Evolutionary conservation across 2,797 vertebrate species (phyloP).

Genomic region (Macrochelys suwanniensis): DNA sequence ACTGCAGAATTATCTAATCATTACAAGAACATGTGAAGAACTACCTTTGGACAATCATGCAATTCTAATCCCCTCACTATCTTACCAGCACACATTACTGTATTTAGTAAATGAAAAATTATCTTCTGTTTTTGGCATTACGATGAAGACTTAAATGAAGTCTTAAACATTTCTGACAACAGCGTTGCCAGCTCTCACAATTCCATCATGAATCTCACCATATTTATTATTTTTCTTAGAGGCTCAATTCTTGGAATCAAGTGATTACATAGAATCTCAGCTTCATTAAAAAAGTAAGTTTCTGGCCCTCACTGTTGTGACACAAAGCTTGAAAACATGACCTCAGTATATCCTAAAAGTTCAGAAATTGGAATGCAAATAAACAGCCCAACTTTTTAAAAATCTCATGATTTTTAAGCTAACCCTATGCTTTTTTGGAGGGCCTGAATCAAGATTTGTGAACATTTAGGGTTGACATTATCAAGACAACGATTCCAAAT

Average conservation of each 20-base stretch:
- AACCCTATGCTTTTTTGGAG: not conserved
- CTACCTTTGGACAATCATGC: accelerated
- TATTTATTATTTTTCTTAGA: not conserved
- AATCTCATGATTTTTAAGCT: not conserved
- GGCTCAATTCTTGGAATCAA: not conserved
- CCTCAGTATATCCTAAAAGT: not conserved
- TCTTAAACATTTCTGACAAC: not conserved
- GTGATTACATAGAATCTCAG: not conserved
- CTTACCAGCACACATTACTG: not conserved
- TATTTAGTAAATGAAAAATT: not conserved
- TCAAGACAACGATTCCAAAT: accelerated
- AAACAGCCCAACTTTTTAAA: not conserved
- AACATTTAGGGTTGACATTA: not conserved
- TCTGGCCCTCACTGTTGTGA: not conserved
- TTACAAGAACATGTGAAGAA: not conserved
- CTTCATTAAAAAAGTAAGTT: not conserved
- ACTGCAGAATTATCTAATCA: not conserved
- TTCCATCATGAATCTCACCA: accelerated
- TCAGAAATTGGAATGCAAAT: not conserved
- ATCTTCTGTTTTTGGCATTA: not conserved
- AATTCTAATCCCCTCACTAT: not conserved
- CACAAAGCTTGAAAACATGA: not conserved
- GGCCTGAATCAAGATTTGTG: not conserved
- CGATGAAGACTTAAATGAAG: not conserved
- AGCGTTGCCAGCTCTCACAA: accelerated